A percentile compares a stretch with the other conserved stretches of the same genome.
phyloP scores from a whole-genome alignment of 2,113 vertebrate species.

The Larimichthys crocea region DNA sequence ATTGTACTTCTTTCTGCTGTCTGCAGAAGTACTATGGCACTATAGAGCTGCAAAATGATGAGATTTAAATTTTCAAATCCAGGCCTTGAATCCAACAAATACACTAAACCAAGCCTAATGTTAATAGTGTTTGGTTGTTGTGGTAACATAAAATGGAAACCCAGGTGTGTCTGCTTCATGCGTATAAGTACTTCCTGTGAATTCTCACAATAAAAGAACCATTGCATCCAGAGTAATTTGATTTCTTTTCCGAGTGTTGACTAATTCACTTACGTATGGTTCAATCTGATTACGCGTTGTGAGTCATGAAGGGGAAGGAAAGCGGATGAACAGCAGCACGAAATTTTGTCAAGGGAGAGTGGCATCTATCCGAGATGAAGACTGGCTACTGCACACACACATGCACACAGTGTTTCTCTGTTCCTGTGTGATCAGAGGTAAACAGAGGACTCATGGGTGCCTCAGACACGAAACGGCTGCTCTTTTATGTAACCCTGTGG shows the following conservation, averaged over 20 bases:
- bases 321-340: constrained; percentile 39
- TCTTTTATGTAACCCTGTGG: constrained; percentile 44
- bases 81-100: neutral
- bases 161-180: constrained; percentile 40
- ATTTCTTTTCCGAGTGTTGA: constrained; percentile 62
- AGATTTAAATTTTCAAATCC: neutral
- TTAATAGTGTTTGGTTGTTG: neutral
- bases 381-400: neutral
- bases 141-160: constrained; percentile 17
- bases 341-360: constrained; percentile 44
- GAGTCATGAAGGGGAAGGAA: constrained; percentile 50
- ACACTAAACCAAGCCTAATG: neutral
- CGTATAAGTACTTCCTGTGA: constrained; percentile 35
- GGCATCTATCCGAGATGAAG: constrained; percentile 38
- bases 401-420: neutral
- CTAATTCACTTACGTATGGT: constrained; percentile 62
- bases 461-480: constrained; percentile 18
- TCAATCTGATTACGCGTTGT: constrained; percentile 59
- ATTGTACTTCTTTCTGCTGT: neutral
- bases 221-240: constrained; percentile 48
- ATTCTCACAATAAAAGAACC: constrained; percentile 55
- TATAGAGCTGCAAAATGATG: neutral
- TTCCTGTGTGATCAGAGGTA: constrained; percentile 41
- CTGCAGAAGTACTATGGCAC: neutral
- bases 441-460: constrained; percentile 26